Evolutionary conservation across 2,888 invertebrate species (phyloP).

Genomic region (Endomychus coccineus): DNA sequence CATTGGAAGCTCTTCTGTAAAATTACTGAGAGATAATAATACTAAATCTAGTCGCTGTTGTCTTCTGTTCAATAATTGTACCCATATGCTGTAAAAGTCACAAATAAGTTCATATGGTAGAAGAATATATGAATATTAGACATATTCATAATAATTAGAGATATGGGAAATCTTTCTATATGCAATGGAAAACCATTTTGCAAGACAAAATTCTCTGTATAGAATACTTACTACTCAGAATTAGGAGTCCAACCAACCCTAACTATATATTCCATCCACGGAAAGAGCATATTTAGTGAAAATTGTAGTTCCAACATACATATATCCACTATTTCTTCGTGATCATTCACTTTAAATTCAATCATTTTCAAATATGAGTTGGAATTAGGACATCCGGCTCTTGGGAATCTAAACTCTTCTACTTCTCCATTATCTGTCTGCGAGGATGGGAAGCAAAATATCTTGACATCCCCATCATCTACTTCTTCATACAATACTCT

Average conservation of each 20-base stretch:
- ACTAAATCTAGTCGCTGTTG: slow-evolving; percentile 81
- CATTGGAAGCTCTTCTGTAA: slow-evolving; percentile 53
- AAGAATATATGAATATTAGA: no score
- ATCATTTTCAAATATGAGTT: slow-evolving; percentile 82
- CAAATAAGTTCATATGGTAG: no score
- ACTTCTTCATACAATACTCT: slow-evolving; percentile 82
- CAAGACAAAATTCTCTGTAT: no score
- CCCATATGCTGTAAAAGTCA: slow-evolving; percentile 76
- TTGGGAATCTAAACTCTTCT: slow-evolving; percentile 81
- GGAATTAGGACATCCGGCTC: slow-evolving; percentile 86
- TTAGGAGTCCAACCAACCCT: slow-evolving; percentile 93
- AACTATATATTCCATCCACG: slow-evolving; percentile 93
- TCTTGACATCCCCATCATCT: slow-evolving; percentile 84
- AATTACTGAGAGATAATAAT: slow-evolving; percentile 73
- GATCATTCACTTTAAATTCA: slow-evolving; percentile 61
- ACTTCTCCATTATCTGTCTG: slow-evolving; percentile 71
- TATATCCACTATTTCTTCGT: slow-evolving; percentile 65
- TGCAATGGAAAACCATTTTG: neutral
- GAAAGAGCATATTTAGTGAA: slow-evolving; percentile 72
- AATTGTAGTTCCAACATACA: slow-evolving; percentile 68
- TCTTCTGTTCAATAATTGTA: slow-evolving; percentile 78
- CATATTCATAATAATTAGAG: no score
- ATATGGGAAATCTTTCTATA: no score
- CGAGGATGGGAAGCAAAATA: slow-evolving; percentile 81
- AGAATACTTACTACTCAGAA: slow-evolving; percentile 68